Conservation (phyloP, 2,888 invertebrate species). For the Hofmannophila pseudospretella region DNA sequence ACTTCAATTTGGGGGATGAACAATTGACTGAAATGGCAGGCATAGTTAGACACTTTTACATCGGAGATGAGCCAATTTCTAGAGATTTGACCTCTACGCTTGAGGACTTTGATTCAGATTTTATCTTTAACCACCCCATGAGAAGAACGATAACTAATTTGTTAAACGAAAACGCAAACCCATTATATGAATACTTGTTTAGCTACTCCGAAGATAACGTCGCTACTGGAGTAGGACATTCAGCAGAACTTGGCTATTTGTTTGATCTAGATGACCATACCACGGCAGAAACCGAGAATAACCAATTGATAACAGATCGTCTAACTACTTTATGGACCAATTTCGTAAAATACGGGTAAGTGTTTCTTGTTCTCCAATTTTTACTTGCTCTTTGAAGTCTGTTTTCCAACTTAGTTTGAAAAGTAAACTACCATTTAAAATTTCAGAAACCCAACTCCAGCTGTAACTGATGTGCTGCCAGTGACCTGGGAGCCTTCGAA, state of each 20-base stretch:
- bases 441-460: conserved; percentile 56
- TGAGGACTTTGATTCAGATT: conserved; percentile 56
- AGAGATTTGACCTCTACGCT: conserved; percentile 32
- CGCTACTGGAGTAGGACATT: conserved; percentile 39
- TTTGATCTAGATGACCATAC: conserved; percentile 28
- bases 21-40: conserved; percentile 35
- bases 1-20: conserved; percentile 47
- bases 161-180: conserved; percentile 46
- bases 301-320: conserved; percentile 24
- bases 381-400: too few relatives aligned
- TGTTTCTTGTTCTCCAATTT: too few relatives aligned
- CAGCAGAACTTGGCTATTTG: conserved; percentile 52
- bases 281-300: conserved; percentile 25
- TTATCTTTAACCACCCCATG: conserved; percentile 51
- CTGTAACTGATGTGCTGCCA: conserved; percentile 36
- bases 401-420: too few relatives aligned
- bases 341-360: conserved; percentile 65
- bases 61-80: conserved; percentile 53
- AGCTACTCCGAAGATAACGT: conserved; percentile 41
- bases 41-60: conserved; percentile 51
- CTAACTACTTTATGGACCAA: conserved; percentile 58
- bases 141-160: conserved; percentile 47
- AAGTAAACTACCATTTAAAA: not conserved
- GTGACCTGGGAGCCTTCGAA: conserved; percentile 46
- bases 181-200: conserved; percentile 56